phyloP scores from a whole-genome alignment of 2,888 invertebrate species.

The Synanthedon myopaeformis region DNA sequence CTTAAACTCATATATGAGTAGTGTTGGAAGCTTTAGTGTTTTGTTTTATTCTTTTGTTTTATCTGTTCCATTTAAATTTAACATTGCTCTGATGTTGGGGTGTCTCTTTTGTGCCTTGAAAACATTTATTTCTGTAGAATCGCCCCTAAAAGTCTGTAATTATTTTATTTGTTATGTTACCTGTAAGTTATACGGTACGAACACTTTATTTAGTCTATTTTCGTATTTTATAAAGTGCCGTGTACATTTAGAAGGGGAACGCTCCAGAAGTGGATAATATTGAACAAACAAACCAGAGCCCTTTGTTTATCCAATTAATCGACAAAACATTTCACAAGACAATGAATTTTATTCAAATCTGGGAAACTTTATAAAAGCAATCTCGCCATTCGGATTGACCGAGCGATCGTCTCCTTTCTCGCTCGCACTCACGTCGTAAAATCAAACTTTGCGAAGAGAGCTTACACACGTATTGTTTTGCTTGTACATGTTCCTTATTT shows the following conservation, averaged over 20 bases:
- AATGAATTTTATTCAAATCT: conserved; percentile 31
- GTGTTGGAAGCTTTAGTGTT: too few species aligned
- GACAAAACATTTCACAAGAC: conserved; percentile 24
- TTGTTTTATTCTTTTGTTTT: too few species aligned
- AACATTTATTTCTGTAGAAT: too few species aligned
- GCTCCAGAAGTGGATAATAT: not conserved
- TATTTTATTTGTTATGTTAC: too few species aligned
- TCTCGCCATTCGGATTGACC: conserved; percentile 18
- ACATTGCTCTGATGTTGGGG: too few species aligned
- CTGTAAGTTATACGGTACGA: too few species aligned
- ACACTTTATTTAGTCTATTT: not conserved
- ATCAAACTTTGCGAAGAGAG: not conserved
- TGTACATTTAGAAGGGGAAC: not conserved
- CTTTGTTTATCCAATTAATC: conserved; percentile 35
- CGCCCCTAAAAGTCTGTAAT: too few species aligned
- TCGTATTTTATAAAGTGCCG: not conserved
- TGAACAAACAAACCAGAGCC: conserved; percentile 10
- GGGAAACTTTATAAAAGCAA: conserved; percentile 30
- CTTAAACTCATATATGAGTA: too few species aligned
- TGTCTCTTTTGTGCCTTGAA: too few species aligned
- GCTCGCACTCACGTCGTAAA: conserved; percentile 13
- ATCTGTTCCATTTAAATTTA: too few species aligned
- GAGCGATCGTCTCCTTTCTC: conserved; percentile 14
- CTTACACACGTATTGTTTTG: too few species aligned
- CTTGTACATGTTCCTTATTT: too few species aligned